These are phyloP conservation scores for Drosophila borealis DNA, from an alignment of 2,888 invertebrate genomes.

Conservation along the genomic window DNA sequence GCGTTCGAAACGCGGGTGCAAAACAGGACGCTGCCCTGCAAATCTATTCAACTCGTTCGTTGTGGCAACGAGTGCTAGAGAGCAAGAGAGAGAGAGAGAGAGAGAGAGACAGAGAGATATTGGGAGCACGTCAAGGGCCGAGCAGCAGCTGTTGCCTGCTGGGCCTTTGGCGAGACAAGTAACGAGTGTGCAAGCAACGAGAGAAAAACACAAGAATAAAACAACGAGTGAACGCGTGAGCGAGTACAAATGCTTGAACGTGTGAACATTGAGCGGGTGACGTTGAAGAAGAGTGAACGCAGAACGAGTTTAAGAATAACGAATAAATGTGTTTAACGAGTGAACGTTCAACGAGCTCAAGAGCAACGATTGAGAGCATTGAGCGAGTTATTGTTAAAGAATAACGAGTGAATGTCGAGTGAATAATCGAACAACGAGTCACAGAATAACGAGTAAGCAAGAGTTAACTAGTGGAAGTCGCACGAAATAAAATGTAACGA, in stretches of 20 bases:
- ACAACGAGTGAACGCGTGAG: neutral
- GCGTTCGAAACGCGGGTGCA: slow-evolving; percentile 1
- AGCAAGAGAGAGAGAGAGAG: slow-evolving; percentile 1
- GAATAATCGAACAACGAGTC: too few relatives aligned
- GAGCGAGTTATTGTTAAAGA: neutral
- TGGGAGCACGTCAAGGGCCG: neutral
- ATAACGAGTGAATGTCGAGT: neutral
- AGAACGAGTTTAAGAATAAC: neutral
- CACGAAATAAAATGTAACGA: neutral
- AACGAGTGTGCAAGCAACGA: slow-evolving; percentile 5
- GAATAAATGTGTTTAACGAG: neutral
- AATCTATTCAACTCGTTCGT: slow-evolving; percentile 9
- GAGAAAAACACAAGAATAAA: neutral
- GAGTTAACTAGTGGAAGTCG: too few relatives aligned
- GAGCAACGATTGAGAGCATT: slow-evolving; percentile 8
- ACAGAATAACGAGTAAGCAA: slow-evolving; percentile 12
- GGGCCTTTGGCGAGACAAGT: neutral
- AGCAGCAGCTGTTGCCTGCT: neutral
- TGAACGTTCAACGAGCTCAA: neutral
- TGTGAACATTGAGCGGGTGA: neutral
- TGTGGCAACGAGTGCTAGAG: slow-evolving; percentile 1
- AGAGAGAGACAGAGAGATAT: slow-evolving; percentile 3
- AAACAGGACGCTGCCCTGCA: slow-evolving; percentile 2
- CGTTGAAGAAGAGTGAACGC: too few relatives aligned
- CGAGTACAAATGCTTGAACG: neutral